Base-by-base conservation (phyloP, 2,888 invertebrate genomes). In the Drosophila maculinotata region DNA sequence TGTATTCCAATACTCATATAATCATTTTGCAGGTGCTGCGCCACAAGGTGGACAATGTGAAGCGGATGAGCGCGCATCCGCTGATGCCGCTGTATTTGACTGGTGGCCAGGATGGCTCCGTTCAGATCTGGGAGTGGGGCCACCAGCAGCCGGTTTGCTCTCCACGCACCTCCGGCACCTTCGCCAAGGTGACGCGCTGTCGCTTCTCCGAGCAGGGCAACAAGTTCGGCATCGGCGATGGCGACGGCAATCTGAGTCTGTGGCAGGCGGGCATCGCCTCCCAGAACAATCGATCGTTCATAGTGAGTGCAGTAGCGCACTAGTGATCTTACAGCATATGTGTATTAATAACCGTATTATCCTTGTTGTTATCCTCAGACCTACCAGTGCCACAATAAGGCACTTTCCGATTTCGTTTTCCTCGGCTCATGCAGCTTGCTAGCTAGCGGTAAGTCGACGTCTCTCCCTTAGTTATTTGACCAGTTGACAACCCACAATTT, bases 91-190 rank as follows among this genome's bases (percentile, higher is more conserved):
- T 99, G 84, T 99, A 99, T 92, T 92, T 99, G 81, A 97, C 98
- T 38, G 99, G 99, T 56, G 96, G 97, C 9, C 97, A 97, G 90
- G 99, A 99, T 92, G 98, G 99, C 7, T 98, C 98, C 0, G 98
- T 99, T 1, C 96, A 97, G 78, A 93, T 99, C 71, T 98, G 99
- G 98, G 99, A 99, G 92, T 99, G 99, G 99, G 98, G 97, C 6
- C 98, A 98, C 92, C 94, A 95, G 47, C 96, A 96, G 67, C 96
- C 97, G 35, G 96, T 98, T 10, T 96, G 97, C 87, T 95, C 95
- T 17, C 98, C 98, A 1, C 94, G 98, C 33, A 95, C 97, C n/a
- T 95, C 98, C 0, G 98, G 98, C 28, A 98, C 98, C 4, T 98
- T 97, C 92, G 97, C 97, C 28, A 97, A 97, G 92, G 99, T 99